Evolutionary conservation across 2,888 invertebrate species (phyloP).

Genomic region (Pseudococcus longispinus): DNA sequence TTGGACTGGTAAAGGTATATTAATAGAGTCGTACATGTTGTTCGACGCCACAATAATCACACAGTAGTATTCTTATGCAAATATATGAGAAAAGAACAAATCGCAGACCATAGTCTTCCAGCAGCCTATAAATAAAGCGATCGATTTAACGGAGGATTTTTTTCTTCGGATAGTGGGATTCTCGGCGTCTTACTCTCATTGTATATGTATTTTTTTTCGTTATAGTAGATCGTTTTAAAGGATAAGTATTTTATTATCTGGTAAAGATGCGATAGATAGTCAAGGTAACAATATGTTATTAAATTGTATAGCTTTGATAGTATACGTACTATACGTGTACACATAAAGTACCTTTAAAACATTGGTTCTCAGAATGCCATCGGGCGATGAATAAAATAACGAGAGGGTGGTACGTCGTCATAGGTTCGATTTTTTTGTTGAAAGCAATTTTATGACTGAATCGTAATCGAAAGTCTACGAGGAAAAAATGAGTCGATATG

Average conservation of each 20-base stretch:
- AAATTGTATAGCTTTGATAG: conserved; percentile 12
- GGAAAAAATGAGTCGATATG: too few relatives aligned
- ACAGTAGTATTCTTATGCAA: conserved; percentile 52
- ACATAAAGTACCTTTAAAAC: background rate
- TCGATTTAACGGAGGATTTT: conserved; percentile 35
- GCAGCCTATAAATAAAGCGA: conserved; percentile 51
- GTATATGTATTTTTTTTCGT: background rate
- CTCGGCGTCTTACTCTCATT: background rate
- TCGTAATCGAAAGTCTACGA: too few relatives aligned
- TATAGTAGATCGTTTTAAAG: conserved; percentile 53
- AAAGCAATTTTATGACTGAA: too few relatives aligned
- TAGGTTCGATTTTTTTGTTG: too few relatives aligned
- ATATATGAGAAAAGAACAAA: conserved; percentile 37
- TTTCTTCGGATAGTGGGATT: background rate
- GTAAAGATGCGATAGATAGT: conserved; percentile 54
- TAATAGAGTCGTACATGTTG: conserved; percentile 45
- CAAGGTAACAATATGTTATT: conserved; percentile 54
- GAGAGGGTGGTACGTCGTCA: too few relatives aligned
- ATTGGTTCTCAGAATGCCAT: background rate
- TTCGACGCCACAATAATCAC: conserved; percentile 43
- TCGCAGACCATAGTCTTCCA: conserved; percentile 41
- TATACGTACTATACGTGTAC: background rate
- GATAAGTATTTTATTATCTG: conserved; percentile 56
- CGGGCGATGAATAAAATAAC: too few relatives aligned
- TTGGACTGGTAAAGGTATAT: conserved; percentile 8